Base-by-base conservation (phyloP, 2,888 invertebrate genomes). In the Apotomis turbidana region DNA sequence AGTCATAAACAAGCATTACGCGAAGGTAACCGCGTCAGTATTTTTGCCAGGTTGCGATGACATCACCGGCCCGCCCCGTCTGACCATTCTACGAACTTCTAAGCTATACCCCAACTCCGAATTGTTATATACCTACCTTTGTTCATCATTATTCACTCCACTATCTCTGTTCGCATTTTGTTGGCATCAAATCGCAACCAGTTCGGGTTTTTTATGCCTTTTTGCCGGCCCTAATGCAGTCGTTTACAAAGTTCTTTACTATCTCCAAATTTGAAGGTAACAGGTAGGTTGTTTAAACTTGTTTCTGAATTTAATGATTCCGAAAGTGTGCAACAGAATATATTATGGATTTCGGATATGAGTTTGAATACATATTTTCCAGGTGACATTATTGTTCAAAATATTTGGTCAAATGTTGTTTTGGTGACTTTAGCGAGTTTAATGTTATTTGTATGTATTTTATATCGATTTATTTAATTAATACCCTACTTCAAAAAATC, bases 111-210 rank as follows among this genome's bases (percentile, higher is more conserved):
- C 60, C 46, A 89, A 83, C 85, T 83, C 84, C 81, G 79, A 83
- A 87, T 91, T 91, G 88, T 89, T 90, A 90, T 90, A n/a, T n/a
- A n/a, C n/a, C n/a, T n/a, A 90, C 86, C 78, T 80, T 59, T 78
- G 73, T 90, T 85, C 79, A 80, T 46, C 78, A 73, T 77, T 78
- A 78, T 79, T 84, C 82, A 82, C 80, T 84, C 78, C 77, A 83
- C 84, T 86, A 86, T 87, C 81, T 80, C 77, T 84, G 79, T 81
- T 86, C 84, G 83, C 86, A 87, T 83, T 83, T 81, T 80, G 77
- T 87, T 82, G 82, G 80, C 81, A 81, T 81, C 76, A 84, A 86
- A 86, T 85, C 79, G 79, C 81, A 87, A 90, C 89, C 88, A 82
- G 90, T 91, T 90, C 87, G 75, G 74, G 76, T 75, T 74, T 86